Evolutionary conservation across 2,888 invertebrate genomes (phyloP), one percentile per base, ranked within the genome.

Genomic region (Leptopilina drosophilae): DNA sequence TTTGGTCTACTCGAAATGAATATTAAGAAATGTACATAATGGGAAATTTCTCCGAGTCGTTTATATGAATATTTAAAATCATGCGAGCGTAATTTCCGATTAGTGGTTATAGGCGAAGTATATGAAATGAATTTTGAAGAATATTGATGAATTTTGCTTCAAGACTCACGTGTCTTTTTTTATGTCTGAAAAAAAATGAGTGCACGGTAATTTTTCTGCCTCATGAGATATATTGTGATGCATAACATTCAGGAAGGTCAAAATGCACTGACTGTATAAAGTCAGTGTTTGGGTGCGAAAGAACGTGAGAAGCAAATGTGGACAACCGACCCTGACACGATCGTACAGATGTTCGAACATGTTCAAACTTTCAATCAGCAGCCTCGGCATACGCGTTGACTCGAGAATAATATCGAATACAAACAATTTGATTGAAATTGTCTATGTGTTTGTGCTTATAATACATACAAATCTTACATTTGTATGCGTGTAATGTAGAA

Each of bases 291-390:
- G 75, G 69, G 79, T 80, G 78, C 80, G 80, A 78, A 83, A 42
- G 42, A 42, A 42, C 42, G 42, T 42, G 42, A 81, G 83, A 69
- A 79, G 81, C 79, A 82, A 84, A 85, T 84, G 87, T 86, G 86
- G 87, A 87, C 83, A 87, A 87, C 86, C 87, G 88, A 83, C 87
- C 86, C 87, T 87, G 87, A 87, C 88, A 85, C 81, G 85, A 80
- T 80, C 84, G 78, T 82, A 80, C 85, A 83, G 82, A 85, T 81
- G 80, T 81, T 81, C 76, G 53, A 75, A 73, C 80, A 79, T 78
- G 84, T 77, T 76, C 75, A 64, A 78, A 83, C 80, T 82, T 75
- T 82, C 80, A 81, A 82, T 80, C 56, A 65, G 26, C 65, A 66
- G 67, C 81, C 78, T 82, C 77, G 77, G 20, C 75, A 64, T 65